phyloP scores from a whole-genome alignment of 2,797 vertebrate species.

The Aulostomus chinensis region DNA sequence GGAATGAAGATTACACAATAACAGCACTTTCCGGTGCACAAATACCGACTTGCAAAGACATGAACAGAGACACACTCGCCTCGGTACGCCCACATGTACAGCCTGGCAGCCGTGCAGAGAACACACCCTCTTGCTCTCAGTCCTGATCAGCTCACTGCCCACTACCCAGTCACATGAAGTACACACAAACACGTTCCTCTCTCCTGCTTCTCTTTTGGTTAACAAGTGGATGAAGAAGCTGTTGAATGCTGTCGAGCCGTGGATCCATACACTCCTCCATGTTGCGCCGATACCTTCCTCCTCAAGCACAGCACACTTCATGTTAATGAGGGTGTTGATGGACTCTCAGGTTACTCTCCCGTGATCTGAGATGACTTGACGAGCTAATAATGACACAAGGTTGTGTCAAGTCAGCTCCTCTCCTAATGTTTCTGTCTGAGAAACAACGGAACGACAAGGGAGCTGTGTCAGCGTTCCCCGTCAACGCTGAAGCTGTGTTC shows the following conservation, averaged over 20 bases:
- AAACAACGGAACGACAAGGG: constrained; percentile 29
- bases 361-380: constrained; percentile 37
- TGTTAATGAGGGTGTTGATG: constrained; percentile 26
- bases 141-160: no score
- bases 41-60: constrained; percentile 23
- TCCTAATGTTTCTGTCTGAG: constrained; percentile 25
- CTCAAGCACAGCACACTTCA: constrained; percentile 7
- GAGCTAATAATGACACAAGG: constrained; percentile 51
- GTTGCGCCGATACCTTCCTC: not conserved
- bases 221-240: no score
- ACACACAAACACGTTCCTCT: no score
- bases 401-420: constrained; percentile 46
- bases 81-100: no score
- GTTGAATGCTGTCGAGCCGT: no score
- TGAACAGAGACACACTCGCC: not conserved
- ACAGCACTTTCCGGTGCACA: not conserved
- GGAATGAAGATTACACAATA: constrained; percentile 18
- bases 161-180: no score
- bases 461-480: no score
- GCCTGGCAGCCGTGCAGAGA: no score
- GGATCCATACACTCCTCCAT: no score
- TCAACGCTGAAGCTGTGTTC: no score
- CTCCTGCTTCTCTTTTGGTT: no score
- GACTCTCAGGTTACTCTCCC: constrained; percentile 12
- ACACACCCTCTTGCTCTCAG: no score